Base-by-base conservation (phyloP, 2,797 vertebrate genomes). In the Syngnathus acus region DNA sequence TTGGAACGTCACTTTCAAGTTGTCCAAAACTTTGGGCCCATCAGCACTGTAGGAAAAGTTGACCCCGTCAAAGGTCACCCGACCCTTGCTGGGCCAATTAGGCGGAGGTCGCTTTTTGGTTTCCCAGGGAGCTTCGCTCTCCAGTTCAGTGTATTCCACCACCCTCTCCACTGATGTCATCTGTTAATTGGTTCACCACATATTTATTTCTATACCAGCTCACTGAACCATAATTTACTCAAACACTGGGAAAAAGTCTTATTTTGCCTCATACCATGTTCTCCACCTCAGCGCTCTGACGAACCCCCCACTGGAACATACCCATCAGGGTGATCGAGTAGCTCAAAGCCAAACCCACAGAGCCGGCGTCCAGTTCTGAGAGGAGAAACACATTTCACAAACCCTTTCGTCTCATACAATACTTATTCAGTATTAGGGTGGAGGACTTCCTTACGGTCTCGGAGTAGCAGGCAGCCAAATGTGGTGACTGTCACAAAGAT, bases 151-250 rank as follows among this genome's bases (percentile, higher is more conserved):
- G 70, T 98, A 99, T 67, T 99, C 96, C 65, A 95, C 87, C 71
- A 98, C 94, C 71, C 97, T 86, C 87, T 99, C 96, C 66, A 96
- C 95, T 0, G 97, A 98, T 1, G 95, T 98, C 97, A 99, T 91
- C 90, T 89, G 70, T 57, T 50, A 9, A 51, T 2, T 58, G 50
- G 26, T 69, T 37, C 26, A 64, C 6, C 9, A 32, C 45, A 64
- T 19, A 6, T 51, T n/a, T 14, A 14, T 21, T 10, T 47, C 11
- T 7, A 21, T 9, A 16, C 61, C 11, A 8, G 17, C 39, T 62
- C 59, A 43, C 11, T 5, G 8, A 59, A 38, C 11, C 42, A 7
- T 43, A 43, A 11, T 26, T n/a, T 51, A 54, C 3, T 0, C 1
- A 62, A 45, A 62, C 5, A 62, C 19, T 51, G 21, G n/a, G 21